Evolutionary conservation across 1,140 invertebrate genomes (phyloP), one percentile per base, ranked within the genome.

Genomic region (Cylas formicarius): DNA sequence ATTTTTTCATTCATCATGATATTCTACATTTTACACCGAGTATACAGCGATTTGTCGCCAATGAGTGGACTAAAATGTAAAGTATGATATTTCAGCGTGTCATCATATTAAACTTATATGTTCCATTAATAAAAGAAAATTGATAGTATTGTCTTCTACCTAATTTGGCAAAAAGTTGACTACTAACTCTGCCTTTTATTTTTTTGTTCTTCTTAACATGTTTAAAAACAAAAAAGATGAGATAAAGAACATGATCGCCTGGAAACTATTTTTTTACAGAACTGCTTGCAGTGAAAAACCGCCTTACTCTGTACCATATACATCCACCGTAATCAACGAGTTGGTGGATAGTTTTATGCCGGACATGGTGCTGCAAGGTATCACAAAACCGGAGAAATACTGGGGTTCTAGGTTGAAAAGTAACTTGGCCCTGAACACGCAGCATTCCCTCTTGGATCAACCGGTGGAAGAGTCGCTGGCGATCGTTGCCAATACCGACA

Each of bases 401-500:
- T 73, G 74, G 74, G 68, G 73, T 55, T 56, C 59, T 44, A 60
- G 58, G 38, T 55, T 77, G 18, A 69, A 66, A 42, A 65, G 66
- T 44, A 73, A 76, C 59, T 63, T 84, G 21, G 62, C 68, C 8
- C 57, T 77, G 35, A 67, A 74, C 8, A 68, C 72, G n/a, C 72
- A 77, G 61, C 72, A 75, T 56, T 72, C 77, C 14, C 64, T 74
- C 23, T 63, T 78, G 20, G 70, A 84, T 62, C 78, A 87, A 52
- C 74, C 80, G 20, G 72, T 86, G 1, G 72, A 80, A 10, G 86
- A 90, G 62, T 78, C 86, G 44, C 73, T 90, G 7, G 88, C 84
- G 49, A 82, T 94, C 52, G 66, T 92, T 21, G 90, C 84, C 0
- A 82, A 93, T 58, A 80, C 81, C 47, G 86, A 89, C 55, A 81